Conservation (phyloP, 2,797 vertebrate genomes). For the Rachycentron canadum region DNA sequence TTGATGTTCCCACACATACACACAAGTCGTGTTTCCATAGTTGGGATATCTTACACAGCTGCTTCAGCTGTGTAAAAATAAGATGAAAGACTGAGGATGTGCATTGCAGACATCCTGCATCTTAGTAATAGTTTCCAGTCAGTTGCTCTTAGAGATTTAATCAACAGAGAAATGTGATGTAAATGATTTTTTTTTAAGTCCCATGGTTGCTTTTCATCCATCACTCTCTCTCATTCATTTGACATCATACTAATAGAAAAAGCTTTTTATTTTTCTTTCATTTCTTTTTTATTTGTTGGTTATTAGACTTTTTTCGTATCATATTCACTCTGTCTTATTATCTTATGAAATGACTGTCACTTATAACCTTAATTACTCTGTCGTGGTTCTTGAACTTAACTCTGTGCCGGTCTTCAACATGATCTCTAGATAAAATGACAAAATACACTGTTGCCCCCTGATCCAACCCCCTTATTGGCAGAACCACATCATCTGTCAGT, state of each 20-base stretch:
- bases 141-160: neutral
- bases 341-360: neutral
- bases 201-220: neutral
- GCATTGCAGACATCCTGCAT: neutral
- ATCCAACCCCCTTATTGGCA: neutral
- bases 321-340: neutral
- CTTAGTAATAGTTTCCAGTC: constrained; percentile 7
- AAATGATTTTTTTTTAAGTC: neutral
- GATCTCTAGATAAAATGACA: neutral
- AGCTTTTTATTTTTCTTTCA: neutral
- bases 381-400: neutral
- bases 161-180: neutral
- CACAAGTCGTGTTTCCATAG: constrained; percentile 12
- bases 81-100: constrained; percentile 12
- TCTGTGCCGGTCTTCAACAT: neutral
- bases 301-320: neutral
- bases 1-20: constrained; percentile 63
- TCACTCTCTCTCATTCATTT: neutral
- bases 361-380: neutral
- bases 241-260: neutral
- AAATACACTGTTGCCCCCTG: neutral
- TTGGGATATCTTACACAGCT: constrained; percentile 14
- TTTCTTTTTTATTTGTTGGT: neutral
- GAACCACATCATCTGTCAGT: neutral
- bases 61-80: neutral